These are phyloP conservation scores for Nephrotoma guestfalica DNA, from an alignment of 2,888 invertebrate genomes.

Conservation along the genomic window DNA sequence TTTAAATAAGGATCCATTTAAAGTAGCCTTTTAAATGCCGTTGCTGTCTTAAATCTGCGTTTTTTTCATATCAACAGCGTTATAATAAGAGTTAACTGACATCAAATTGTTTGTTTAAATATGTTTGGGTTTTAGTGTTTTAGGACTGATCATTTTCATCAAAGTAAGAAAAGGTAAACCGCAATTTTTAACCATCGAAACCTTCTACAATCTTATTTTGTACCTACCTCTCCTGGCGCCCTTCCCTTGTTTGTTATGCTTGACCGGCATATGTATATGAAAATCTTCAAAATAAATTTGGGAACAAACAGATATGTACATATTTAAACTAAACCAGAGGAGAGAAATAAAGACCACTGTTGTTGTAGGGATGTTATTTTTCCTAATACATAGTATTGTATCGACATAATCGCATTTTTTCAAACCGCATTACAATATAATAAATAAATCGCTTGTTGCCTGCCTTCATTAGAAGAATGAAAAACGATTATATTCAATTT, in stretches of 20 bases:
- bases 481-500: not conserved
- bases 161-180: not conserved
- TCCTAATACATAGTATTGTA: not conserved
- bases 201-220: not conserved
- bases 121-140: not conserved
- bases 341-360: not conserved
- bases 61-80: no score
- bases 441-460: not conserved
- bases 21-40: no score
- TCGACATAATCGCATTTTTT: not conserved
- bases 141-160: not conserved
- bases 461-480: not conserved
- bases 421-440: not conserved
- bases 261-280: not conserved
- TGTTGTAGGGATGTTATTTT: not conserved
- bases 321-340: not conserved
- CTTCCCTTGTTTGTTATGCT: not conserved
- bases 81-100: not conserved
- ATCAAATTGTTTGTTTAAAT: not conserved
- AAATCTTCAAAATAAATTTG: not conserved
- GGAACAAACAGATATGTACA: not conserved
- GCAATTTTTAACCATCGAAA: not conserved
- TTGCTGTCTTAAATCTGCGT: no score
- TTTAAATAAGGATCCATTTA: no score
- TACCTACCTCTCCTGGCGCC: not conserved